Conservation (phyloP, 2,797 vertebrate genomes). For the Atherinosoma microstoma region DNA sequence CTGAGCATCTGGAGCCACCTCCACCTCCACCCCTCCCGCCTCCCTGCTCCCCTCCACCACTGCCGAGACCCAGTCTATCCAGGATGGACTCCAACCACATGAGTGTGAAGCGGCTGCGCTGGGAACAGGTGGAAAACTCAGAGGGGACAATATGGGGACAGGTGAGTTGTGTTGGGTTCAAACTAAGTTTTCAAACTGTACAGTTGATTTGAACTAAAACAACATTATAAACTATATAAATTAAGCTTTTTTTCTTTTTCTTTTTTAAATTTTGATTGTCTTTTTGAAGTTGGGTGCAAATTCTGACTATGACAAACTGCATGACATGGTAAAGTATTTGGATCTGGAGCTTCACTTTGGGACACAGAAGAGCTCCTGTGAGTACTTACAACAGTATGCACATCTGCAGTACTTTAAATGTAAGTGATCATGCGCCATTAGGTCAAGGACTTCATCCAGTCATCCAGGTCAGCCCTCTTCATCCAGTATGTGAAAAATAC, state of each 20-base stretch:
- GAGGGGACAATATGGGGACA: conserved; percentile 99
- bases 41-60: conserved; percentile 82
- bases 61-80: conserved; percentile 85
- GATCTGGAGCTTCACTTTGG: conserved; percentile 98
- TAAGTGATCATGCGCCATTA: background rate
- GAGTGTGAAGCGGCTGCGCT: conserved; percentile 96
- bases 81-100: conserved; percentile 94
- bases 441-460: background rate
- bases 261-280: background rate
- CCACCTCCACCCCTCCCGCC: conserved; percentile 79
- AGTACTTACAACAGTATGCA: conserved; percentile 71
- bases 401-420: conserved; percentile 21
- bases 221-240: background rate
- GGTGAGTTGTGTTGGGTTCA: conserved; percentile 71
- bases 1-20: conserved; percentile 77
- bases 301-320: conserved; percentile 96
- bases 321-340: conserved; percentile 99
- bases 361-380: conserved; percentile 91
- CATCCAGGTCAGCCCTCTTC: background rate
- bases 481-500: background rate
- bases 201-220: background rate
- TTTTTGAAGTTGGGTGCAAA: conserved; percentile 90
- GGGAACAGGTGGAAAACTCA: conserved; percentile 98
- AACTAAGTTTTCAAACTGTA: background rate
- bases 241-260: conserved; percentile 1